phyloP scores from a whole-genome alignment of 2,113 vertebrate genomes.

The Echinops telfairi region DNA sequence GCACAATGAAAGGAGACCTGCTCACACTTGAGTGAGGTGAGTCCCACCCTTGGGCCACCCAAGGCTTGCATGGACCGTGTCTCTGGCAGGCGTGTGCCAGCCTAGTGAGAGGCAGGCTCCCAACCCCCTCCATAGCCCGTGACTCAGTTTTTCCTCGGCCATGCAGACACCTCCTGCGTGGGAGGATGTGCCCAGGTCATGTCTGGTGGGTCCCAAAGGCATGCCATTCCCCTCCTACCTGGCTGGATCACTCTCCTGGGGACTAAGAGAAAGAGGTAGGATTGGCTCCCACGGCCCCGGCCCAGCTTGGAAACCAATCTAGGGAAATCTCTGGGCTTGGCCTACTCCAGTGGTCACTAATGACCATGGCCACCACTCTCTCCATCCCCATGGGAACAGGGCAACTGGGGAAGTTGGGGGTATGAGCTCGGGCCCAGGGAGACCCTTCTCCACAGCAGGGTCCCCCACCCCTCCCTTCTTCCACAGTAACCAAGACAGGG shows the following conservation, averaged over 20 bases:
- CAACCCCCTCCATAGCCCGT: not conserved
- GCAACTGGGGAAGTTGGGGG: not conserved
- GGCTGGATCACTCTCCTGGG: conserved; percentile 74
- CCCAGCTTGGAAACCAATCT: not conserved
- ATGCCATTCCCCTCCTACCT: conserved; percentile 65
- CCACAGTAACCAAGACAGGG: not conserved
- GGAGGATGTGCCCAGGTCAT: conserved; percentile 19
- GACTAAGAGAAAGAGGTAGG: conserved; percentile 58
- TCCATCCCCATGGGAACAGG: not conserved
- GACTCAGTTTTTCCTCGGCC: conserved; percentile 39
- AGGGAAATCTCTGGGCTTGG: not conserved
- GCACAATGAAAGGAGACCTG: not conserved
- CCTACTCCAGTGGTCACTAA: not conserved
- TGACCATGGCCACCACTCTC: not conserved
- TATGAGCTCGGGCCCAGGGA: not conserved
- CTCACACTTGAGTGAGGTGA: not conserved
- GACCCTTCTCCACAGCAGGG: not conserved
- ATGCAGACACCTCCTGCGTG: conserved; percentile 11
- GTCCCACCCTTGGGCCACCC: not conserved
- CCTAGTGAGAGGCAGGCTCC: not conserved
- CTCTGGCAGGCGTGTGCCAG: not conserved
- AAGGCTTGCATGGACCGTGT: rapidly evolving
- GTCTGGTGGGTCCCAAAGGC: conserved; percentile 16
- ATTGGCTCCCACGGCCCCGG: conserved; percentile 33
- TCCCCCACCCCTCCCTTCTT: not conserved